A percentile compares a stretch with the other conserved stretches of the same genome.
Evolutionary conservation across 37 sponge, comb jelly and placozoan genomes (phyloP).

Genomic region (Cliona cf. orientalis): DNA sequence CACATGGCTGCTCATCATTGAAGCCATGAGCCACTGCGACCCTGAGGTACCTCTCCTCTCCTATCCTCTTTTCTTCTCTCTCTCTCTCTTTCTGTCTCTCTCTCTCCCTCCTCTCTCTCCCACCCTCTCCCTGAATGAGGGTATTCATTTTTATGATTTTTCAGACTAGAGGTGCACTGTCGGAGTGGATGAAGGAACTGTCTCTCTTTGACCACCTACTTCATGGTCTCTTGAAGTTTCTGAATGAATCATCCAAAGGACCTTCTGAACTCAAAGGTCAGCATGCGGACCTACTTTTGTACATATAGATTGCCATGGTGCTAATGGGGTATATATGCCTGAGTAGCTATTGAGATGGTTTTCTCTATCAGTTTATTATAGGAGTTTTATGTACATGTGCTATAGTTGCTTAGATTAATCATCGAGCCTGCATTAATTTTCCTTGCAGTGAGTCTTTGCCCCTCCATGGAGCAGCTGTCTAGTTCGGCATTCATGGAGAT

Average conservation of each 20-base stretch:
- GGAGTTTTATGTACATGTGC: not conserved
- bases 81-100: not conserved
- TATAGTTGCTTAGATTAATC: not conserved
- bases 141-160: not conserved
- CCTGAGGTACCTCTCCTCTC: constrained; percentile 31
- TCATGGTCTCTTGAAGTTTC: constrained; percentile 49
- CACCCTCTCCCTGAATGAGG: too few species aligned
- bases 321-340: not conserved
- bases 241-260: constrained; percentile 11
- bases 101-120: not conserved
- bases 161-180: constrained; percentile 40
- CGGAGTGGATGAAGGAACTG: constrained; percentile 67
- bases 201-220: constrained; percentile 54
- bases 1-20: constrained; percentile 50
- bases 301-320: not conserved
- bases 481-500: constrained; percentile 37
- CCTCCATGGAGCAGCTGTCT: constrained; percentile 31
- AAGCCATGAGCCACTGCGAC: constrained; percentile 35
- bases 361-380: not conserved
- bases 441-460: constrained; percentile 32
- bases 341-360: not conserved
- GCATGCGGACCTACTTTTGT: not conserved
- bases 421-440: too few species aligned
- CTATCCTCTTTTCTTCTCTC: not conserved
- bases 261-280: not conserved